Evolutionary conservation across 2,797 vertebrate genomes (phyloP).

Genomic region (Lemur catta): DNA sequence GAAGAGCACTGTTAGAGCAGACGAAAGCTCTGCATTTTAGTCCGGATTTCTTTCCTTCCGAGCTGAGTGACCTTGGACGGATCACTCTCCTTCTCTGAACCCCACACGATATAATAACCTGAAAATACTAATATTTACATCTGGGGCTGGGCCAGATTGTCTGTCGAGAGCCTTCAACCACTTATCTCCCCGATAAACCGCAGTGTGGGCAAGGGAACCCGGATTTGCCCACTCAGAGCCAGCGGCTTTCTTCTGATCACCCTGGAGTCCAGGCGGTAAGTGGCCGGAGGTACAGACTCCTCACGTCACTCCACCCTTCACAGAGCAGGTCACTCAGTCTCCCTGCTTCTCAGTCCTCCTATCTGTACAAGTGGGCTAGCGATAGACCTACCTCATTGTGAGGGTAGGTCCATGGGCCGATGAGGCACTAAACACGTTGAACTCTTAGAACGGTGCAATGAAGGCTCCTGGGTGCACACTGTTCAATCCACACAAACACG

Average conservation of each 20-base stretch:
- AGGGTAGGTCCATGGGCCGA: background rate
- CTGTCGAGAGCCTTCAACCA: background rate
- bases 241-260: background rate
- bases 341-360: background rate
- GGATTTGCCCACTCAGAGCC: too few species aligned
- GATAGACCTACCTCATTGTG: background rate
- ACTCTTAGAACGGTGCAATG: background rate
- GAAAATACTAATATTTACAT: background rate
- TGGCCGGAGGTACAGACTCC: background rate
- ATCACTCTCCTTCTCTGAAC: background rate
- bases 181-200: background rate
- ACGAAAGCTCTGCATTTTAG: background rate
- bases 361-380: background rate
- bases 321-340: background rate
- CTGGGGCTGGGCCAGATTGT: background rate
- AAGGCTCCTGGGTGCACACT: background rate
- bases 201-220: background rate
- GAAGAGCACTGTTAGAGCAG: background rate
- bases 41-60: background rate
- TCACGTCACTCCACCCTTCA: background rate
- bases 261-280: too few species aligned
- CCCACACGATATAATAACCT: background rate
- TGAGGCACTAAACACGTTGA: background rate
- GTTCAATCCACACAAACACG: accelerated
- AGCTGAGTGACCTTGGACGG: background rate